These are phyloP conservation scores for Poecilia wingei DNA, from an alignment of 2,797 vertebrate species.

Conservation along the genomic window DNA sequence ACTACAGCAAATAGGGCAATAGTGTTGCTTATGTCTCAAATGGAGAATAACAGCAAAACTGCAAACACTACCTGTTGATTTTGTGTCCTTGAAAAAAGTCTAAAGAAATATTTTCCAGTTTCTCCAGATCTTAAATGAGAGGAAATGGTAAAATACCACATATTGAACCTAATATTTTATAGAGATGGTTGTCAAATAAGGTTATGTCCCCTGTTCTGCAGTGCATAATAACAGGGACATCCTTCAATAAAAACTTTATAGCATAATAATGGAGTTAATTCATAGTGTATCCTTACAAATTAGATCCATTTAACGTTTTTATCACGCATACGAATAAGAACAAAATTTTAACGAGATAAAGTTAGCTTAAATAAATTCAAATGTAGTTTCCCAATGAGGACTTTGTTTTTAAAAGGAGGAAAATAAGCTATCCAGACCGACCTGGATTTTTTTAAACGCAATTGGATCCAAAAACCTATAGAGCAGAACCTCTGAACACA, in stretches of 20 bases:
- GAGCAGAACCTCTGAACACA: neutral
- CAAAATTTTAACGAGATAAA: too few relatives aligned
- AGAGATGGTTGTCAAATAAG: slow-evolving; percentile 28
- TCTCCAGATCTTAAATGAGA: slow-evolving; percentile 16
- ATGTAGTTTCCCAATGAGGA: too few relatives aligned
- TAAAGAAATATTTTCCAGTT: slow-evolving; percentile 22
- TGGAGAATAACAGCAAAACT: neutral
- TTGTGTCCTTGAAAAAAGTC: slow-evolving; percentile 4
- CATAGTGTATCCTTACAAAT: too few relatives aligned
- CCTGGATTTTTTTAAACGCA: neutral
- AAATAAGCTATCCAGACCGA: neutral
- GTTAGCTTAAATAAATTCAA: too few relatives aligned
- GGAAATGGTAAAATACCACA: slow-evolving; percentile 24
- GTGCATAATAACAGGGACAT: slow-evolving; percentile 59
- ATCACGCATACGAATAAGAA: too few relatives aligned
- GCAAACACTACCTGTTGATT: neutral
- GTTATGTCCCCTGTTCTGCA: slow-evolving; percentile 40
- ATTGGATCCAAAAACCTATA: neutral
- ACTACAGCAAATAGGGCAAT: slow-evolving; percentile 8
- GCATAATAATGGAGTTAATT: too few relatives aligned
- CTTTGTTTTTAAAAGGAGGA: neutral
- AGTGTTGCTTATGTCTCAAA: slow-evolving; percentile 1
- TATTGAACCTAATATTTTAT: slow-evolving; percentile 42
- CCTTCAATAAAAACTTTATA: too few relatives aligned
- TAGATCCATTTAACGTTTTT: too few relatives aligned